A percentile compares a stretch with the other conserved stretches of the same genome.
These are phyloP conservation scores for Psilopsiagon aurifrons DNA, from an alignment of 2,113 vertebrate species.

Conservation along the genomic window DNA sequence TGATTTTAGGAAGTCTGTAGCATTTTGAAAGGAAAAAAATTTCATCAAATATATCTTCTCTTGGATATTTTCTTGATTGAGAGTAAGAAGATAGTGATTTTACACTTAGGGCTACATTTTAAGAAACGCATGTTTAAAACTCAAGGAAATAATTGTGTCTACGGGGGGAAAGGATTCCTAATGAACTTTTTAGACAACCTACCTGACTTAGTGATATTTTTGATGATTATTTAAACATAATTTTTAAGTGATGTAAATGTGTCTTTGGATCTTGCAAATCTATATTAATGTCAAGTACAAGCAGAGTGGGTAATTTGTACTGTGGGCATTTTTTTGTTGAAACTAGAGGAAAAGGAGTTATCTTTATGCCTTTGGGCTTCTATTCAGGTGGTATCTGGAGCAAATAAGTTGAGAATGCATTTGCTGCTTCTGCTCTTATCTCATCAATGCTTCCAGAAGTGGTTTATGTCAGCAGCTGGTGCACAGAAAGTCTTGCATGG, in stretches of 20 bases:
- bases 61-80: background rate
- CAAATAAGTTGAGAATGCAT: slow-evolving; percentile 83
- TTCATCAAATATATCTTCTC: background rate
- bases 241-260: background rate
- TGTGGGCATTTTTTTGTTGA: slow-evolving; percentile 66
- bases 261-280: background rate
- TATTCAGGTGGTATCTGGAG: slow-evolving; percentile 85
- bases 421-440: slow-evolving; percentile 73
- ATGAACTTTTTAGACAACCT: background rate
- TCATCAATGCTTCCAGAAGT: slow-evolving; percentile 74
- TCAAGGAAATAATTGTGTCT: slow-evolving; percentile 21
- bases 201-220: background rate
- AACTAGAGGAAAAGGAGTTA: slow-evolving; percentile 66
- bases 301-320: slow-evolving; percentile 75
- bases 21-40: background rate
- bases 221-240: slow-evolving; percentile 18
- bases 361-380: slow-evolving; percentile 80
- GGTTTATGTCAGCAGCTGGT: slow-evolving; percentile 76
- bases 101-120: background rate
- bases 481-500: slow-evolving; percentile 8
- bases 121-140: background rate
- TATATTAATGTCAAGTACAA: slow-evolving; percentile 48
- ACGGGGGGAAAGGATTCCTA: background rate
- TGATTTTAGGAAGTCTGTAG: background rate
- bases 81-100: slow-evolving; percentile 9